Evolutionary conservation across 2,113 vertebrate species (phyloP), one percentile per base, ranked within the genome.

Genomic region (Crotalus tigris): DNA sequence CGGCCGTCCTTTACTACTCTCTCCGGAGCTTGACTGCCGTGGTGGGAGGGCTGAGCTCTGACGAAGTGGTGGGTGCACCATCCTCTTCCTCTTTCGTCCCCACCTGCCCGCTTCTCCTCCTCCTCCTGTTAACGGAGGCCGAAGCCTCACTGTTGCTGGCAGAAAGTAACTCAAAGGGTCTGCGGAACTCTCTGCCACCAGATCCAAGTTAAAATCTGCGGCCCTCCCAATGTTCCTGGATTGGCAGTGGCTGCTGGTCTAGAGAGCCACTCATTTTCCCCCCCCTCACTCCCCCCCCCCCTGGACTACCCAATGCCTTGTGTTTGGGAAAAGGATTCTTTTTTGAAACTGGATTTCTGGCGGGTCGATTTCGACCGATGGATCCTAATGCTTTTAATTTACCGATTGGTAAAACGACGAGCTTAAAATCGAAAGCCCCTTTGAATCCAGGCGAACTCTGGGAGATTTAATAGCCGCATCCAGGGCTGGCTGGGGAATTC

Each of bases 1-100:
- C 98, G 0, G 97, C 96, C 0, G 94, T 97, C 17, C 93, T 98
- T 58, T 98, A 98, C 95, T 99, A 98, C 94, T 97, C 98, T 88
- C 97, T 99, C 89, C 98, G 98, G 86, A 98, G 98, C 44, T 95
- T 99, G 85, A 98, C 98, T 0, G 94, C 98, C 92, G 97, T 98
- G 39, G 97, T 96, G 0, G 92, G 97, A 3, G 97, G 97, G 91
- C 96, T 98, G 0, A 97, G 98, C 94, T 95, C 97, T 4, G 97
- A 98, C 46, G 98, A 99, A 44, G 96, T 98, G 98, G 99, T 99
- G 92, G 97, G 91, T 21, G 0, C 26, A 6, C 2, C 2, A 2
- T 17, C 17, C 3, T 7, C 3, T 9, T n/a, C 23, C n/a, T 33
- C 81, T n/a, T 33, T 24, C 39, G 0, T 10, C n/a, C 75, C 81